A percentile compares a stretch with the other conserved stretches of the same genome.
Evolutionary conservation across 2,888 invertebrate genomes (phyloP).

Genomic region (Lithophane socia): DNA sequence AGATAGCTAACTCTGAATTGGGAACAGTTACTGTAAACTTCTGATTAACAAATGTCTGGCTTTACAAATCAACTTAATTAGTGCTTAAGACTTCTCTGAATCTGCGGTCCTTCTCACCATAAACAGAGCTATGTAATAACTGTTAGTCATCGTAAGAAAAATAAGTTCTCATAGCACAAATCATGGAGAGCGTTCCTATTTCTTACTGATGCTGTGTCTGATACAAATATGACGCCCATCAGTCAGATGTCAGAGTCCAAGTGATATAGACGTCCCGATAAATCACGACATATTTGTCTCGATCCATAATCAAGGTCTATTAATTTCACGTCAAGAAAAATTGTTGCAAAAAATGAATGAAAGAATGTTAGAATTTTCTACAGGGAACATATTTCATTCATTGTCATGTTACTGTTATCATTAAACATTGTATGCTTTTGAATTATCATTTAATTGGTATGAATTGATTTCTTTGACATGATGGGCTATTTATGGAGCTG

Average conservation of each 20-base stretch:
- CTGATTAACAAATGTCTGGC: neutral
- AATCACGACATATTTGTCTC: conserved; percentile 64
- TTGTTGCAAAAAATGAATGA: conserved; percentile 33
- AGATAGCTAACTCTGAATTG: neutral
- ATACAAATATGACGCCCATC: conserved; percentile 51
- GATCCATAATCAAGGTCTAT: conserved; percentile 55
- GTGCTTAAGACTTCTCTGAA: conserved; percentile 31
- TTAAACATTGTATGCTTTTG: conserved; percentile 11
- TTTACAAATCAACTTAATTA: conserved; percentile 31
- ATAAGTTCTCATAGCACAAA: conserved; percentile 59
- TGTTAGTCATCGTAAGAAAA: conserved; percentile 52
- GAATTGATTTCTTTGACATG: conserved; percentile 10
- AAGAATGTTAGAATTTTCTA: conserved; percentile 43
- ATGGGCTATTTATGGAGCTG: neutral
- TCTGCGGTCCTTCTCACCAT: conserved; percentile 38
- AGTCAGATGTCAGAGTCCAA: conserved; percentile 59
- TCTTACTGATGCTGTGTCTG: conserved; percentile 40
- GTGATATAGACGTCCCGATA: conserved; percentile 65
- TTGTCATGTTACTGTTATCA: conserved; percentile 21
- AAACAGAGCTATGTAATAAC: conserved; percentile 10
- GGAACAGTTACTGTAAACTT: conserved; percentile 5
- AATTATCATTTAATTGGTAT: conserved; percentile 51
- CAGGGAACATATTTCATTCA: conserved; percentile 6
- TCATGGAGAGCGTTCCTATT: conserved; percentile 40
- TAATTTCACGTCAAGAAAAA: conserved; percentile 39